Base-by-base conservation (phyloP, 2,888 invertebrate genomes). In the Danaus chrysippus region DNA sequence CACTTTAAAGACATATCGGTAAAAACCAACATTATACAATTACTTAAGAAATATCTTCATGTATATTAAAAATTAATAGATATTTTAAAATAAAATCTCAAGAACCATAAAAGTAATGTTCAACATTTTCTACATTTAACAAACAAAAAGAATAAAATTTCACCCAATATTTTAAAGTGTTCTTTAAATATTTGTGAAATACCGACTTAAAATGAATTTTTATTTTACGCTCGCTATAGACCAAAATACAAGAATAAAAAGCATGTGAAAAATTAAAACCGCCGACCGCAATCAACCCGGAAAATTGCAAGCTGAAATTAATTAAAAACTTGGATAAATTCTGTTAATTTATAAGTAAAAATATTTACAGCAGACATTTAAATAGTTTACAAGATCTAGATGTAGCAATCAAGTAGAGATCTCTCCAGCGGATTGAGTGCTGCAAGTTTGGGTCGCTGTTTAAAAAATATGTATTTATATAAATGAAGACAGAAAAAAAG, bases 331-430 rank as follows among this genome's bases (percentile, higher is more conserved):
- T 66, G 64, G 61, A 58, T 60, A 64, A 55, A 76, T 73, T 73
- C 65, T 65, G 70, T 72, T 70, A 71, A 70, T 70, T 74, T 69
- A 69, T 73, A 74, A 78, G 49, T 76, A 71, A 73, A 68, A 74
- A 73, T 72, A 70, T 71, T 74, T 73, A 72, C 71, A 56, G 58
- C 49, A 49, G 49, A 17, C 11, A 49, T 10, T 49, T 49, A 49
- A 49, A 49, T 49, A 49, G 54, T 54, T 65, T 56, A 54, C 59
- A 53, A 56, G 64, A 42, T 59, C 64, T 67, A 59, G 58, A 61
- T 63, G 10, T 17, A 49, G 49, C 17, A 15, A 49, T 49, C 49
- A 49, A 49, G 15, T 49, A 10, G 49, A 49, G 17, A 49, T 49
- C 49, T 49, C 49, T 17, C 49, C n/a, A 17, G 49, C 0, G 17